These are phyloP conservation scores for Hemiprocne comata DNA, from an alignment of 2,113 vertebrate species.

Conservation along the genomic window DNA sequence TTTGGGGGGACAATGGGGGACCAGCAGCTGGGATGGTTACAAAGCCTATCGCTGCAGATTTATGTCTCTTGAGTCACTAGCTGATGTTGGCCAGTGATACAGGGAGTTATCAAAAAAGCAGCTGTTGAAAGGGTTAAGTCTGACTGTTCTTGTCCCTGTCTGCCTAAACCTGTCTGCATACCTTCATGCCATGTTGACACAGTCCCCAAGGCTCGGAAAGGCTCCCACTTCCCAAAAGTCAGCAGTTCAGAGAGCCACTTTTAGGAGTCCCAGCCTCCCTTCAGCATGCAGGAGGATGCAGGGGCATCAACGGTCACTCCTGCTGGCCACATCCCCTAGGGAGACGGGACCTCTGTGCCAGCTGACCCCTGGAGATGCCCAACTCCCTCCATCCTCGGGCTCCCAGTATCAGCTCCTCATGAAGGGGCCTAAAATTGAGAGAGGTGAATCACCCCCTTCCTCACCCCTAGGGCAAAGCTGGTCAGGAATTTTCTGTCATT, in stretches of 20 bases:
- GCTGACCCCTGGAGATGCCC: background rate
- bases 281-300: background rate
- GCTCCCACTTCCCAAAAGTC: background rate
- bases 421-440: background rate
- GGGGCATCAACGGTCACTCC: background rate
- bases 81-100: background rate
- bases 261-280: background rate
- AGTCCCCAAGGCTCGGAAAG: conserved; percentile 16
- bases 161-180: conserved; percentile 38
- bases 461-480: background rate
- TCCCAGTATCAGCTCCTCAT: background rate
- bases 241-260: background rate
- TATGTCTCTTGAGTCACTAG: background rate
- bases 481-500: conserved; percentile 18
- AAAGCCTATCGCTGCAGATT: background rate
- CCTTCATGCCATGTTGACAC: background rate
- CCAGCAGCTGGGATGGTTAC: background rate
- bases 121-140: background rate
- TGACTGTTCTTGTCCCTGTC: conserved; percentile 19
- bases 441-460: background rate
- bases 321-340: background rate
- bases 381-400: background rate
- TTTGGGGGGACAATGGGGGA: background rate
- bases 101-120: conserved; percentile 2
- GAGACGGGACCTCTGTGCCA: rapidly evolving